Percentiles rank a stretch among this genome's conserved stretches.
phyloP scores from a whole-genome alignment of 2,113 vertebrate genomes.

The Xenopus laevis region DNA sequence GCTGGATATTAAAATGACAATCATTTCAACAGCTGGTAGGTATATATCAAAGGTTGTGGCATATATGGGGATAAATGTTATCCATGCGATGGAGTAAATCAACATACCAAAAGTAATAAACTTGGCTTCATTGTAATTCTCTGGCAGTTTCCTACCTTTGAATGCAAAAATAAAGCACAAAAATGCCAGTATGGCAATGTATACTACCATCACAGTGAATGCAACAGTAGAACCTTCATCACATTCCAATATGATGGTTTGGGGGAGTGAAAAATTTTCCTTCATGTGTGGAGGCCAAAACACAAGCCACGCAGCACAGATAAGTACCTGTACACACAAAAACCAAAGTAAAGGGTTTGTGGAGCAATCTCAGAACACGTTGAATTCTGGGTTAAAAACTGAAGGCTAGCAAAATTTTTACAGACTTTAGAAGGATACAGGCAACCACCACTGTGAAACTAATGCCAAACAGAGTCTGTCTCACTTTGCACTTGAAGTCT shows the following conservation, averaged over 20 bases:
- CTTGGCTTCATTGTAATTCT: slow-evolving; percentile 85
- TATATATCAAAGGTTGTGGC: slow-evolving; percentile 77
- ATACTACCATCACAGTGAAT: slow-evolving; percentile 79
- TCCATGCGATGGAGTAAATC: slow-evolving; percentile 84
- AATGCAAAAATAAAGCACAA: slow-evolving; percentile 82
- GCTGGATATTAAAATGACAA: slow-evolving; percentile 84
- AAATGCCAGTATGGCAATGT: slow-evolving; percentile 71
- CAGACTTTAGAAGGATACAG: slow-evolving; percentile 82
- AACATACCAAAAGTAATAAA: slow-evolving; percentile 90
- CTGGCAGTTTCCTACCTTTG: slow-evolving; percentile 80
- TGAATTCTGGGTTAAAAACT: slow-evolving; percentile 75
- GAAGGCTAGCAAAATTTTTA: slow-evolving; percentile 86
- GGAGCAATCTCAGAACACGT: slow-evolving; percentile 63
- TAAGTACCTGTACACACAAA: slow-evolving; percentile 63
- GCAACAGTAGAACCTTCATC: slow-evolving; percentile 73
- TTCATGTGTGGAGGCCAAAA: slow-evolving; percentile 65
- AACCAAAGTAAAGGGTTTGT: slow-evolving; percentile 66
- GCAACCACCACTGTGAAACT: slow-evolving; percentile 83
- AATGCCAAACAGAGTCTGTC: slow-evolving; percentile 77
- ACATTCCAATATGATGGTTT: slow-evolving; percentile 70
- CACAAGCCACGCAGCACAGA: slow-evolving; percentile 74
- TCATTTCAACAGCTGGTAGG: slow-evolving; percentile 80
- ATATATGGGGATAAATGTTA: slow-evolving; percentile 79
- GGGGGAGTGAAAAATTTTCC: slow-evolving; percentile 52
- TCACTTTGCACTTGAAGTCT: slow-evolving; percentile 68